These are phyloP conservation scores for Alligator mississippiensis DNA, from an alignment of 2,113 vertebrate genomes.

Conservation along the genomic window DNA sequence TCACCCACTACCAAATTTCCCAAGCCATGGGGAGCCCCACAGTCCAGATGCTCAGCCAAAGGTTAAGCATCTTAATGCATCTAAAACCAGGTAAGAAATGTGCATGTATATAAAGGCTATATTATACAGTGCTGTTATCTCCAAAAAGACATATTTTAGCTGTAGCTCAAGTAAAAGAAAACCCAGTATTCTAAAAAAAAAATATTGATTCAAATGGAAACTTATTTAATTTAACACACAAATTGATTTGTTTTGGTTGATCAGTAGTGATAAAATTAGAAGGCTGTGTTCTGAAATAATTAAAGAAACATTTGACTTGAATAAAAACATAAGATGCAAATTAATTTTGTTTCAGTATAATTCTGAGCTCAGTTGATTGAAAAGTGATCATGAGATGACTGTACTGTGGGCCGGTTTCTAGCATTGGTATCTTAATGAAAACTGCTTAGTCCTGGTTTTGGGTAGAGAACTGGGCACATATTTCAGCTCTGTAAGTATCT, in stretches of 20 bases:
- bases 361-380: background rate
- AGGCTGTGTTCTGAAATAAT: constrained; percentile 23
- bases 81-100: background rate
- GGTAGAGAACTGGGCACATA: background rate
- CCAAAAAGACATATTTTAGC: constrained; percentile 4
- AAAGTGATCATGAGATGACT: background rate
- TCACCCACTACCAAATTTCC: too few relatives aligned
- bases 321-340: constrained; percentile 1
- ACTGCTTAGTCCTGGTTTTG: background rate
- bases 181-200: background rate
- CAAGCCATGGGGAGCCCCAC: too few relatives aligned
- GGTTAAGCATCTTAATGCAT: too few relatives aligned
- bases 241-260: constrained; percentile 45
- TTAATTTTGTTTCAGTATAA: background rate
- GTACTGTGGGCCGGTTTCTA: background rate
- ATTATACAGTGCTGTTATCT: background rate
- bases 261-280: constrained; percentile 55
- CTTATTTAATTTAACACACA: constrained; percentile 34
- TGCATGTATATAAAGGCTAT: background rate
- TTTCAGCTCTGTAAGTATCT: background rate
- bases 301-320: constrained; percentile 5
- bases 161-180: background rate
- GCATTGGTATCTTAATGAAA: background rate
- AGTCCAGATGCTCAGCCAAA: too few relatives aligned
- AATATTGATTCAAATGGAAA: background rate